Conservation (phyloP, 2,888 invertebrate species). For the Synanthedon vespiformis region DNA sequence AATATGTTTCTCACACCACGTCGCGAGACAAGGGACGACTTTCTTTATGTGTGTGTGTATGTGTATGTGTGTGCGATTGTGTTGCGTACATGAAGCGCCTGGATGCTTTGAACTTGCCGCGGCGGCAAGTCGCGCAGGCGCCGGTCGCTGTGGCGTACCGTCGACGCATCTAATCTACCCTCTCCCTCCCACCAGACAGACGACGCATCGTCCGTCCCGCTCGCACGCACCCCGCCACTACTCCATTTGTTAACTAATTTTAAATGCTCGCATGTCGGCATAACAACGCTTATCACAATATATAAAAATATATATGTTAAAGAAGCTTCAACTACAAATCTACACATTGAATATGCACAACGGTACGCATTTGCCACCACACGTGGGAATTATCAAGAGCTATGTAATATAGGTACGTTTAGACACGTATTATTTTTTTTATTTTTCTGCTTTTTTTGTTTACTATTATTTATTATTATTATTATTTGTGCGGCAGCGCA, state of each 20-base stretch:
- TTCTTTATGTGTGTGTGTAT: too few species aligned
- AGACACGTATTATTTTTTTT: constrained; percentile 35
- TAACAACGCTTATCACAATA: constrained; percentile 70
- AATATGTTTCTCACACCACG: too few species aligned
- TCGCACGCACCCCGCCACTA: constrained; percentile 1
- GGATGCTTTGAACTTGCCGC: constrained; percentile 56
- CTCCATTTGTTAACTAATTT: constrained; percentile 55
- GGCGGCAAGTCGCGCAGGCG: constrained; percentile 65
- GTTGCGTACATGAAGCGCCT: constrained; percentile 46
- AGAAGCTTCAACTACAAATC: constrained; percentile 63
- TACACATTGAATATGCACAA: constrained; percentile 64
- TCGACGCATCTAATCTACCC: neutral
- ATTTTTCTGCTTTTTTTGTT: constrained; percentile 26
- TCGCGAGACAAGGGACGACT: too few species aligned
- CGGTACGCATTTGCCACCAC: constrained; percentile 65
- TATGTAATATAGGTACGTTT: constrained; percentile 23
- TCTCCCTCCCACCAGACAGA: neutral
- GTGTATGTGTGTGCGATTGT: constrained; percentile 11
- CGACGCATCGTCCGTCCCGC: neutral
- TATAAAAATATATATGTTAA: constrained; percentile 67
- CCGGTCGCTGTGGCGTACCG: constrained; percentile 4
- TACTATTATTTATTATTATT: constrained; percentile 23
- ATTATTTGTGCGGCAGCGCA: constrained; percentile 67
- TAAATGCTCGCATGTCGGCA: constrained; percentile 68
- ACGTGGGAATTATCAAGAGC: constrained; percentile 40